Evolutionary conservation across 2,113 vertebrate genomes (phyloP).

Genomic region (Psilopsiagon aymara): DNA sequence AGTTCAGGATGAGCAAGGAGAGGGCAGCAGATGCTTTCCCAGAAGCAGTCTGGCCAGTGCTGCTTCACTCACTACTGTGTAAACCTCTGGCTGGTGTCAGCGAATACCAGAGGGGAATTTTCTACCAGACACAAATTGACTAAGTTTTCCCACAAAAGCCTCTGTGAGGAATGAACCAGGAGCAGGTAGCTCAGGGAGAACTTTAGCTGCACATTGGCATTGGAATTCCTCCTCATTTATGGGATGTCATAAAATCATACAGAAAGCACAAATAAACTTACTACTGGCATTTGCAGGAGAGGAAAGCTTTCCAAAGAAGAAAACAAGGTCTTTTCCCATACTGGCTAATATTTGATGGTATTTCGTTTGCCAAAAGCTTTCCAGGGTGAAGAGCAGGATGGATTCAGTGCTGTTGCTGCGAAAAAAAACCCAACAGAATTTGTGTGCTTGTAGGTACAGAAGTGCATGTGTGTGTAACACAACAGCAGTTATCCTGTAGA

Average conservation of each 20-base stretch:
- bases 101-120: not conserved
- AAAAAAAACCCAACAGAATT: not conserved
- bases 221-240: conserved; percentile 16
- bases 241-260: not conserved
- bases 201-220: fast-evolving
- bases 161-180: not conserved
- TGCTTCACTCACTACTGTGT: not conserved
- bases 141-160: not conserved
- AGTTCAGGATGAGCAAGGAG: not conserved
- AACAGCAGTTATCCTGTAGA: not conserved
- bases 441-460: not conserved
- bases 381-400: not conserved
- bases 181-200: not conserved
- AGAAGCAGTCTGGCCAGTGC: not conserved
- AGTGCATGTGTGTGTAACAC: not conserved
- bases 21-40: not conserved
- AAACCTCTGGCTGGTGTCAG: not conserved
- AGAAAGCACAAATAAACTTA: not conserved
- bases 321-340: not conserved
- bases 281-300: not conserved
- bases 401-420: not conserved
- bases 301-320: not conserved
- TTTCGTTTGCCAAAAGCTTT: not conserved
- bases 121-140: not conserved
- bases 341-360: not conserved